Evolutionary conservation across 2,888 invertebrate genomes (phyloP).

Genomic region (Hyalella azteca): DNA sequence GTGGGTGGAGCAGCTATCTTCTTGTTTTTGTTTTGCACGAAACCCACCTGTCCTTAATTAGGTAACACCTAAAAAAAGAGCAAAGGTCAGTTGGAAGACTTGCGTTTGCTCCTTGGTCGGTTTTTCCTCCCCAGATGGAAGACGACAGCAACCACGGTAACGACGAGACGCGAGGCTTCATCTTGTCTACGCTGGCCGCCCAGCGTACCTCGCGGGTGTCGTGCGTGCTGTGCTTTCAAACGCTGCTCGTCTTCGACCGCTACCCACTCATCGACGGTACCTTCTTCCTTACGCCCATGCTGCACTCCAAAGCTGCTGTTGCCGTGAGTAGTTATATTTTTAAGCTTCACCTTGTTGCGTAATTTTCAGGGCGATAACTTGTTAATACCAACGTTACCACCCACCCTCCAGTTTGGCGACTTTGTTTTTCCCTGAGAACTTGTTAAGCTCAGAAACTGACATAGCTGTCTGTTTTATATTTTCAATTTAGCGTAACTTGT

Average conservation of each 20-base stretch:
- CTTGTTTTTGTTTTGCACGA: slow-evolving; percentile 25
- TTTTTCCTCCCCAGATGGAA: slow-evolving; percentile 75
- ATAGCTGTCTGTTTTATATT: no score
- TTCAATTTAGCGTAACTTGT: no score
- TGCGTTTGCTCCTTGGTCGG: slow-evolving; percentile 57
- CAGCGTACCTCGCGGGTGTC: slow-evolving; percentile 84
- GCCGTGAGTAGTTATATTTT: slow-evolving; percentile 77
- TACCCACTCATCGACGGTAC: slow-evolving; percentile 98
- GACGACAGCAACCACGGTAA: slow-evolving; percentile 98
- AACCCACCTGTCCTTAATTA: slow-evolving; percentile 9
- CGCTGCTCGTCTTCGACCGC: slow-evolving; percentile 92
- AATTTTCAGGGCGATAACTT: no score
- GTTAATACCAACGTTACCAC: no score
- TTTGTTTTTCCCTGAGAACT: no score
- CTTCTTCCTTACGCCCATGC: slow-evolving; percentile 94
- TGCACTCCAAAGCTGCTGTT: slow-evolving; percentile 84
- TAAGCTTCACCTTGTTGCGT: no score
- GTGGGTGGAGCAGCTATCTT: slow-evolving; percentile 33
- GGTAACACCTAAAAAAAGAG: background rate
- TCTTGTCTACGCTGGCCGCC: slow-evolving; percentile 90
- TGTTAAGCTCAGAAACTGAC: no score
- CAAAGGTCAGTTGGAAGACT: slow-evolving; percentile 44
- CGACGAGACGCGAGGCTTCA: slow-evolving; percentile 95
- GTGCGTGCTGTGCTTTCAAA: slow-evolving; percentile 86
- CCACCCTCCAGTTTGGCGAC: no score